These are phyloP conservation scores for Bombus fervidus DNA, from an alignment of 1,140 invertebrate species.

Conservation along the genomic window DNA sequence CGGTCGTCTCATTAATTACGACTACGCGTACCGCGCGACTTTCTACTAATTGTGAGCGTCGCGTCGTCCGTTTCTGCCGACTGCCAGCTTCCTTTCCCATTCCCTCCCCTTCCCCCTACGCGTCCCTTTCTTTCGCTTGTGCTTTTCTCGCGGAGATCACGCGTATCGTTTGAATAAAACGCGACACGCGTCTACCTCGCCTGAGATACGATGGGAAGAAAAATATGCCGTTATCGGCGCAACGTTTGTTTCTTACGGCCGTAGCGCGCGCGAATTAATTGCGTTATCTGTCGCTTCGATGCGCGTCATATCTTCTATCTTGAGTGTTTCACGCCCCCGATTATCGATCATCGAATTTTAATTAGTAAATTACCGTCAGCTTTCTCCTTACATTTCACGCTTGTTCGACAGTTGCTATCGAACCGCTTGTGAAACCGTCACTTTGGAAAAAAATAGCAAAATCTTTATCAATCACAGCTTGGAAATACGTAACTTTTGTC, in stretches of 20 bases:
- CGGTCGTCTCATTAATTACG: conserved; percentile 66
- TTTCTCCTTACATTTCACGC: too few species aligned
- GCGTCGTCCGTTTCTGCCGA: conserved; percentile 42
- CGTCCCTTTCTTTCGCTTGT: not conserved
- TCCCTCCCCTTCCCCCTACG: not conserved
- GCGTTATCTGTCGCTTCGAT: conserved; percentile 27
- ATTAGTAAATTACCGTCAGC: not conserved
- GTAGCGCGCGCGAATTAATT: conserved; percentile 41
- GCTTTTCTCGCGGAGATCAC: not conserved
- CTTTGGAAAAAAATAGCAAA: too few species aligned
- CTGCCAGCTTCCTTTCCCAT: conserved; percentile 22
- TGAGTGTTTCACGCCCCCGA: conserved; percentile 3
- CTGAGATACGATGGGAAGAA: not conserved
- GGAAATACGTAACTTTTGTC: too few species aligned
- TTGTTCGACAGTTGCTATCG: too few species aligned
- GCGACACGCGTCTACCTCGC: conserved; percentile 19
- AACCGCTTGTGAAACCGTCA: too few species aligned
- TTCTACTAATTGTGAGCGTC: conserved; percentile 60
- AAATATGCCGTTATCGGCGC: conserved; percentile 41
- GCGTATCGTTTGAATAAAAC: conserved; percentile 15
- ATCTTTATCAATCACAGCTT: too few species aligned
- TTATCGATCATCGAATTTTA: conserved; percentile 49
- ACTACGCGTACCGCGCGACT: conserved; percentile 54
- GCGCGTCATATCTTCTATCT: not conserved
- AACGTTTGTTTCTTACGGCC: not conserved